phyloP scores from a whole-genome alignment of 2,888 invertebrate genomes.

The Folsomia manolachei region DNA sequence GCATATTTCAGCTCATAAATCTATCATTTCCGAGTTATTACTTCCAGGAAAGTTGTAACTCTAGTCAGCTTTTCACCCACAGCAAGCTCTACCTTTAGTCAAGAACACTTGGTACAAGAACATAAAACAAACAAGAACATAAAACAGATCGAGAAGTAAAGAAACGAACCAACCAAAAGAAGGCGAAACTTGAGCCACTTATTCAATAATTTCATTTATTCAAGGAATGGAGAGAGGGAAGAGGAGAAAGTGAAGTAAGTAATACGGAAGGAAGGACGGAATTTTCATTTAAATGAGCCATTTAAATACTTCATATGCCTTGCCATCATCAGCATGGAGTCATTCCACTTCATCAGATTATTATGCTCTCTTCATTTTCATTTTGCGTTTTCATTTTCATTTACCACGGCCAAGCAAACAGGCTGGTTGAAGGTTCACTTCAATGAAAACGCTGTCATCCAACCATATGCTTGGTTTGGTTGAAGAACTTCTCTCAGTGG shows the following conservation, averaged over 20 bases:
- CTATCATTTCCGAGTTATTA: conserved; percentile 18
- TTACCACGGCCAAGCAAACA: too few relatives aligned
- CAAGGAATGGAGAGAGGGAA: conserved; percentile 8
- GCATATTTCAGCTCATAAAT: conserved; percentile 12
- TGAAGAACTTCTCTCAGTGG: too few relatives aligned
- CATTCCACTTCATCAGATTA: background rate
- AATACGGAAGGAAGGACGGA: conserved; percentile 11
- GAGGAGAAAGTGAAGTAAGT: background rate
- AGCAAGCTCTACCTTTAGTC: too few relatives aligned
- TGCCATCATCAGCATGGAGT: background rate
- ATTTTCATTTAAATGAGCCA: conserved; percentile 8
- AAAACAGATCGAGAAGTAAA: too few relatives aligned
- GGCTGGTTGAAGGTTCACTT: too few relatives aligned
- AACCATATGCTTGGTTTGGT: too few relatives aligned
- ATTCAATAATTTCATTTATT: background rate
- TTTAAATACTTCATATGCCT: background rate
- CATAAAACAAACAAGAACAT: too few relatives aligned
- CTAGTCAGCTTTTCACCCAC: too few relatives aligned
- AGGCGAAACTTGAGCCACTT: background rate
- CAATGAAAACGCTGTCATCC: too few relatives aligned
- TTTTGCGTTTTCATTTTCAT: too few relatives aligned
- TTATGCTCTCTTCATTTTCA: background rate
- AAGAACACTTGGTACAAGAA: too few relatives aligned
- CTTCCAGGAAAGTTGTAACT: background rate
- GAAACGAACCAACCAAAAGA: too few relatives aligned